Evolutionary conservation across 2,888 invertebrate species (phyloP).

Genomic region (Amphimallon solstitiale): DNA sequence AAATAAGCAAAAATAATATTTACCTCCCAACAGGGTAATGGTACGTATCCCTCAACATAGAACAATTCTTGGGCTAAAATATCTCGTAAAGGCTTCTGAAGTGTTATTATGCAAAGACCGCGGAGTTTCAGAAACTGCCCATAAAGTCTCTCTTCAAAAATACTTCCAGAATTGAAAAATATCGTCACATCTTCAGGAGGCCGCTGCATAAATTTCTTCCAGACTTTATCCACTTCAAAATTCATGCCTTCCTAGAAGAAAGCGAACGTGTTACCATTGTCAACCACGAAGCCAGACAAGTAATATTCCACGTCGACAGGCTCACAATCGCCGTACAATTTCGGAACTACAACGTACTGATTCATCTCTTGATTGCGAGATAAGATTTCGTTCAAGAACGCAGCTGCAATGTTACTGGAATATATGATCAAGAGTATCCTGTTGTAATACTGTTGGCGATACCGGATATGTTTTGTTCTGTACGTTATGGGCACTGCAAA

Average conservation of each 20-base stretch:
- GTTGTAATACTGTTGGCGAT: conserved; percentile 35
- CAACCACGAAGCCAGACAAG: conserved; percentile 48
- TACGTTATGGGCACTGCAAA: conserved; percentile 40
- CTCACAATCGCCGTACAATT: conserved; percentile 34
- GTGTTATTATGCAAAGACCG: conserved; percentile 50
- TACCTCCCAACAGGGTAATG: conserved; percentile 53
- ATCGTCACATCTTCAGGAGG: conserved; percentile 45
- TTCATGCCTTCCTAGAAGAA: conserved; percentile 47
- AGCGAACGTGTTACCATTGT: conserved; percentile 40
- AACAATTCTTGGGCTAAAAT: conserved; percentile 51
- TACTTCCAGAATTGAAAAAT: conserved; percentile 55
- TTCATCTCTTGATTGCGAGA: conserved; percentile 44
- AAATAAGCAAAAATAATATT: too few species aligned
- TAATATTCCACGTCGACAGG: neutral
- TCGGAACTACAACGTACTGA: conserved; percentile 40
- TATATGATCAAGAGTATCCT: conserved; percentile 46
- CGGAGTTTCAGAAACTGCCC: conserved; percentile 46
- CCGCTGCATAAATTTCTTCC: conserved; percentile 36
- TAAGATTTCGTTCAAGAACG: conserved; percentile 43
- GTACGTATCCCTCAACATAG: conserved; percentile 54
- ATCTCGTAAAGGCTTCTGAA: conserved; percentile 52
- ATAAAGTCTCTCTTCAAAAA: conserved; percentile 55
- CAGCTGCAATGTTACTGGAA: conserved; percentile 41
- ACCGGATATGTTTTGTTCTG: conserved; percentile 19
- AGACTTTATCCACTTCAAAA: conserved; percentile 38